Base-by-base conservation (phyloP, 2,113 vertebrate species). In the Tupaia tana region DNA sequence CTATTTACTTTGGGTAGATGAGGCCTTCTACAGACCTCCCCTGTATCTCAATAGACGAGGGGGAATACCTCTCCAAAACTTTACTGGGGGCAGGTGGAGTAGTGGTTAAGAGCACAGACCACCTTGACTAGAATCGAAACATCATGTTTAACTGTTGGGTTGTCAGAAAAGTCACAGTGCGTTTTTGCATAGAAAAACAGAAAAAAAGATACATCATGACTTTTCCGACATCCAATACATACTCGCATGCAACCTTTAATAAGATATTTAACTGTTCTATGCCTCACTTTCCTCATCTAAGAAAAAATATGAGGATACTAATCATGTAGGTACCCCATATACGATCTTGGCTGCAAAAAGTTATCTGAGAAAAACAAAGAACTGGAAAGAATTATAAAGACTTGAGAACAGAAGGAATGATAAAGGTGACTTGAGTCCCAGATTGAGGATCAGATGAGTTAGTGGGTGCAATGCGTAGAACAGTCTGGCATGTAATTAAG, bases 201-300 rank as follows among this genome's bases (percentile, higher is more conserved):
- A 43, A 43, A 43, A 43, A 43, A 43, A 43, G 5, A 43, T 43
- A 43, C 43, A 43, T 43, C 43, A 43, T 43, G 43, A 43, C 43
- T 43, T 43, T 43, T 43, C 43, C 43, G 43, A 43, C 43, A 43
- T 43, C 43, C 43, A 43, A 43, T 43, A 43, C 43, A n/a, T 70
- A 70, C 29, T 15, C n/a, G 10, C 63, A 29, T 24, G 29, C 73
- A 58, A 79, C n/a, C 19, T 84, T 66, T n/a, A 20, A 8, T 0
- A 13, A 74, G 75, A 52, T 91, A 52, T 74, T 31, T 43, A 73
- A 34, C 31, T 67, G 18, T 3, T 93, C n/a, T 89, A 19, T 92
- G 63, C 70, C 61, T 86, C n/a, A 73, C 22, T 87, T 54, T 95
- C 61, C 18, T 90, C 67, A 90, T 80, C 86, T 88, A 52, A 73